phyloP scores from a whole-genome alignment of 2,113 vertebrate genomes.

The Muntiacus muntjak region DNA sequence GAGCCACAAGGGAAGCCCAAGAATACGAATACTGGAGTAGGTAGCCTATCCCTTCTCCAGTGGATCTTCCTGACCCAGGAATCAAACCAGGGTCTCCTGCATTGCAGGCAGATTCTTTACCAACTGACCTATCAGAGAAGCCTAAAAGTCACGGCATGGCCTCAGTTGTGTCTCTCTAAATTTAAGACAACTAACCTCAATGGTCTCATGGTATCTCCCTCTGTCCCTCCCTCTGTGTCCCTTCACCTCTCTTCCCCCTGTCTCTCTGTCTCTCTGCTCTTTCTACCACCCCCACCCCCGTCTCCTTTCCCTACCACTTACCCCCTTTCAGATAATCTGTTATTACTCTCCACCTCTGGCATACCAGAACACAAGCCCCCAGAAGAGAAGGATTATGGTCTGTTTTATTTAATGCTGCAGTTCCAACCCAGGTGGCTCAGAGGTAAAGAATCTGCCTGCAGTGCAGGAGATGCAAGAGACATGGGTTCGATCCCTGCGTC shows the following conservation, averaged over 20 bases:
- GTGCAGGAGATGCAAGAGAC: background rate
- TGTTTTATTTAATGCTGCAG: background rate
- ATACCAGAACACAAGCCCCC: background rate
- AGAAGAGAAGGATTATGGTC: background rate
- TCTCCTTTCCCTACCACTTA: background rate
- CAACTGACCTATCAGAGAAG: background rate
- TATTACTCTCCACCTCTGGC: background rate
- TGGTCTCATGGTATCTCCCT: background rate
- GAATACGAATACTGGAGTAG: background rate
- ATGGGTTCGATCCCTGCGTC: background rate
- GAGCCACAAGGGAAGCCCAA: background rate
- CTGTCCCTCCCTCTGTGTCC: background rate
- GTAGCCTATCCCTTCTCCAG: background rate
- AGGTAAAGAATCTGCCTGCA: background rate
- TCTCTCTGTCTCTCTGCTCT: background rate
- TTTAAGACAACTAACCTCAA: background rate
- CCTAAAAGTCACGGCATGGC: background rate
- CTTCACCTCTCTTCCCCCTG: background rate
- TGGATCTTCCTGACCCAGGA: background rate
- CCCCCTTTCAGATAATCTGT: background rate
- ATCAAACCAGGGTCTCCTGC: background rate
- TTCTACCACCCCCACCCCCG: accelerated
- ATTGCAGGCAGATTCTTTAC: background rate
- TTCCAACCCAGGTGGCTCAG: background rate
- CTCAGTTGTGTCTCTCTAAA: background rate